Evolutionary conservation across 2,797 vertebrate species (phyloP).

Genomic region (Aphelocoma californica): DNA sequence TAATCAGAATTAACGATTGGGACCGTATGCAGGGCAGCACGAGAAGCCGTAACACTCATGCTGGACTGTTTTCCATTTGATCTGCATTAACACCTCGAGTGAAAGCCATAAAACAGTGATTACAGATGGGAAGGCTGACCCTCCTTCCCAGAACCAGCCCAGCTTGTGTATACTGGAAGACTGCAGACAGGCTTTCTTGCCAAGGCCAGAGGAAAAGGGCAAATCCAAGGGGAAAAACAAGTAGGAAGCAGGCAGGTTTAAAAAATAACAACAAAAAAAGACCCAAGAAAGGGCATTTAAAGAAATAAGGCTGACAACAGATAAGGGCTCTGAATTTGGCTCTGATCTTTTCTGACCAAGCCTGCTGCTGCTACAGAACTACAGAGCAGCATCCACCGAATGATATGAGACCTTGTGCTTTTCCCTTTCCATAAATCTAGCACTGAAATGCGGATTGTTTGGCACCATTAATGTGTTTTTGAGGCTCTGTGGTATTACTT

Average conservation of each 20-base stretch:
- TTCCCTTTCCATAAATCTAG: slow-evolving; percentile 26
- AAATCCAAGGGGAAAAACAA: background rate
- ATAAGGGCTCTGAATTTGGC: background rate
- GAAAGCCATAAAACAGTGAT: slow-evolving; percentile 79
- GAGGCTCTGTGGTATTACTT: slow-evolving; percentile 59
- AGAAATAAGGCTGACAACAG: background rate
- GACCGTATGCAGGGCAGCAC: slow-evolving; percentile 26
- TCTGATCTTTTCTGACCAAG: background rate
- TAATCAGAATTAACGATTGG: slow-evolving; percentile 79
- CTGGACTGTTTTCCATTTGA: slow-evolving; percentile 81
- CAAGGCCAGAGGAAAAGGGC: background rate
- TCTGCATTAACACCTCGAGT: slow-evolving; percentile 82
- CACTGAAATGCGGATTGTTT: slow-evolving; percentile 23
- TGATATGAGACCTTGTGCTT: slow-evolving; percentile 11
- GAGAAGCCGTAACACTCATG: slow-evolving; percentile 65
- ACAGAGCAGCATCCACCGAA: background rate
- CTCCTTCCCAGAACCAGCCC: slow-evolving; percentile 69
- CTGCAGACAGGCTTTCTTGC: background rate
- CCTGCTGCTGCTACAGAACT: background rate
- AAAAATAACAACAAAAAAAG: too few species aligned
- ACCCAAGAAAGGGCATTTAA: background rate
- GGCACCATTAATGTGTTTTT: slow-evolving; percentile 59
- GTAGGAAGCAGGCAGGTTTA: background rate
- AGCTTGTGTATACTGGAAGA: slow-evolving; percentile 1
- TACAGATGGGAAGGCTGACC: slow-evolving; percentile 73